phyloP scores from a whole-genome alignment of 92 coral and sea anemone species.

The Palythoa grandis region DNA sequence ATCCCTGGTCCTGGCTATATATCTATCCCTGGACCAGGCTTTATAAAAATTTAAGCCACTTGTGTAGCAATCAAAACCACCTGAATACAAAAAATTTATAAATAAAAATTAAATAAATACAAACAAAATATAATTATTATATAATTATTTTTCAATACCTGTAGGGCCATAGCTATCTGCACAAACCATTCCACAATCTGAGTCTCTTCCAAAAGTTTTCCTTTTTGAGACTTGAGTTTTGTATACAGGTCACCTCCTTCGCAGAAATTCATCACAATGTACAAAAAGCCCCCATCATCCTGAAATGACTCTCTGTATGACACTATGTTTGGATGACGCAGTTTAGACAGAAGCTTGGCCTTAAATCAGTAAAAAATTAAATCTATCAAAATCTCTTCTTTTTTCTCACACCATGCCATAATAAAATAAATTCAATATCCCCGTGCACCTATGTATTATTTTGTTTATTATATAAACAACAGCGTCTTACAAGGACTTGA shows the following conservation, averaged over 20 bases:
- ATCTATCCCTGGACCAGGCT: too few species aligned
- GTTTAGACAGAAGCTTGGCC: slow-evolving; percentile 87
- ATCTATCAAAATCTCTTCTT: not conserved
- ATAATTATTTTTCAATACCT: slow-evolving; percentile 58
- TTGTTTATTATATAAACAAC: too few species aligned
- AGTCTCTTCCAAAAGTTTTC: slow-evolving; percentile 79
- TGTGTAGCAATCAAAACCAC: too few species aligned
- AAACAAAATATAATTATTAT: not conserved
- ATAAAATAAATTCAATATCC: too few species aligned
- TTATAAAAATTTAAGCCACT: too few species aligned
- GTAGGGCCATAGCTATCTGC: slow-evolving; percentile 99
- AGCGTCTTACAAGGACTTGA: too few species aligned
- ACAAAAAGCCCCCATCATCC: slow-evolving; percentile 81
- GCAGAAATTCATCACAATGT: slow-evolving; percentile 96
- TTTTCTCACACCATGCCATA: not conserved
- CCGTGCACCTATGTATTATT: too few species aligned
- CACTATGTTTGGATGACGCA: slow-evolving; percentile 97
- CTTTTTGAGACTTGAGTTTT: slow-evolving; percentile 82
- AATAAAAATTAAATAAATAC: too few species aligned
- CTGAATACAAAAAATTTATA: too few species aligned
- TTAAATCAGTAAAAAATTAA: slow-evolving; percentile 29
- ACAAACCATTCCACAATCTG: slow-evolving; percentile 99
- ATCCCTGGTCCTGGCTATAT: too few species aligned
- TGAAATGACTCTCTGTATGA: slow-evolving; percentile 97
- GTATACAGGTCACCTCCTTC: slow-evolving; percentile 97